Evolutionary conservation across 2,113 vertebrate genomes (phyloP), one percentile per base, ranked within the genome.

Genomic region (Oreotrochilus melanogaster): DNA sequence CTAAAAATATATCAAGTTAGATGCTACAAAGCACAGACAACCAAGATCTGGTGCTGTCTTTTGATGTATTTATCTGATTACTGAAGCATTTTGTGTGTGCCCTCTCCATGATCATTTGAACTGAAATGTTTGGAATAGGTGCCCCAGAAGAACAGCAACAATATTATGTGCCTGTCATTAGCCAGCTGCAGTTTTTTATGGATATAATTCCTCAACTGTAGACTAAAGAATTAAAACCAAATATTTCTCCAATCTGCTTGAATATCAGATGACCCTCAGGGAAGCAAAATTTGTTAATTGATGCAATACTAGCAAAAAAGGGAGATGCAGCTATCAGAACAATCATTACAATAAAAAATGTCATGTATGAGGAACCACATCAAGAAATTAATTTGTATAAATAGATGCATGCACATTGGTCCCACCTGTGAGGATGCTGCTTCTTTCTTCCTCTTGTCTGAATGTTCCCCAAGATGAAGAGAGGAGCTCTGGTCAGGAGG

Each of bases 381-480:
- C 31, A 64, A 48, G 25, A 28, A 58, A 42, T 64, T 17, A 45
- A 64, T 54, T 43, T 37, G 5, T 24, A 11, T 33, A 39, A 39
- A 39, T n/a, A 64, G 37, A 18, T 9, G 22, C 35, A 24, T 1
- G 9, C 1, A 2, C 2, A 1, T 3, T 45, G 45, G 45, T 47
- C 10, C 42, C 42, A 51, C 16, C 57, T 7, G 3, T 4, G 28
- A 54, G 12, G 18, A 11, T 1, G 0, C 14, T 27, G 10, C 28
- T 71, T 31, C 31, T 30, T 57, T 64, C 66, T 50, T 50, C 42
- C 35, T 35, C 56, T 37, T 56, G 42, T 48, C 15, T 11, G 43
- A 31, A 27, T 3, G 0, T 47, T 70, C n/a, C 37, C 8, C 18
- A 10, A 11, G 30, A 13, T 14, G 60, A 54, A 50, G 25, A 1